phyloP scores from a whole-genome alignment of 2,797 vertebrate genomes.

The Xyrichtys novacula region DNA sequence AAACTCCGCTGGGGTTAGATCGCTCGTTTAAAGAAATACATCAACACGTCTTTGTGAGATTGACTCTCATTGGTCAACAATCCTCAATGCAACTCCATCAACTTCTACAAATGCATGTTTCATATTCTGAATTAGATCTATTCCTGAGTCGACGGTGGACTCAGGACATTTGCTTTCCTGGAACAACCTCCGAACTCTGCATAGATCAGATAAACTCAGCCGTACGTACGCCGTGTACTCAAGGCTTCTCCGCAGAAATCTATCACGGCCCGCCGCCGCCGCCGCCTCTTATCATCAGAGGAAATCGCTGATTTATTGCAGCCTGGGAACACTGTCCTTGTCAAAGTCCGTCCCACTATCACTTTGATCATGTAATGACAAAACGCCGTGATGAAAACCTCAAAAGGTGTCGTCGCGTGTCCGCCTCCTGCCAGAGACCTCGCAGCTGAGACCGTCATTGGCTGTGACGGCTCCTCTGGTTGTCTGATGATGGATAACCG shows the following conservation, averaged over 20 bases:
- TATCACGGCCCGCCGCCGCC: conserved; percentile 47
- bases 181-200: conserved; percentile 15
- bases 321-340: conserved; percentile 47
- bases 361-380: conserved; percentile 60
- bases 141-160: not conserved
- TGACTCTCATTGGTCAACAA: not conserved
- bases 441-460: conserved; percentile 34
- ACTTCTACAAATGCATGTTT: conserved; percentile 15
- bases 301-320: conserved; percentile 63
- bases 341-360: conserved; percentile 47
- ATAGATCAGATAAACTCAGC: conserved; percentile 50
- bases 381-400: conserved; percentile 56
- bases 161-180: conserved; percentile 15
- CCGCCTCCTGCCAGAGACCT: conserved; percentile 42
- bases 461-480: conserved; percentile 30
- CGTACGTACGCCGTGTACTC: conserved; percentile 19
- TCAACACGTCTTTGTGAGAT: not conserved
- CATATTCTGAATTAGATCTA: conserved; percentile 48
- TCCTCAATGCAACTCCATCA: no score
- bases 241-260: conserved; percentile 45
- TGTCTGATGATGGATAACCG: conserved; percentile 72
- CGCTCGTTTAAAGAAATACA: not conserved
- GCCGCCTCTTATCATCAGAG: conserved; percentile 41
- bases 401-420: conserved; percentile 26
- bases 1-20: not conserved